Percentiles rank a stretch among this genome's conserved stretches.
Conservation (phyloP, 2,797 vertebrate genomes). For the Poeciliopsis gracilis region DNA sequence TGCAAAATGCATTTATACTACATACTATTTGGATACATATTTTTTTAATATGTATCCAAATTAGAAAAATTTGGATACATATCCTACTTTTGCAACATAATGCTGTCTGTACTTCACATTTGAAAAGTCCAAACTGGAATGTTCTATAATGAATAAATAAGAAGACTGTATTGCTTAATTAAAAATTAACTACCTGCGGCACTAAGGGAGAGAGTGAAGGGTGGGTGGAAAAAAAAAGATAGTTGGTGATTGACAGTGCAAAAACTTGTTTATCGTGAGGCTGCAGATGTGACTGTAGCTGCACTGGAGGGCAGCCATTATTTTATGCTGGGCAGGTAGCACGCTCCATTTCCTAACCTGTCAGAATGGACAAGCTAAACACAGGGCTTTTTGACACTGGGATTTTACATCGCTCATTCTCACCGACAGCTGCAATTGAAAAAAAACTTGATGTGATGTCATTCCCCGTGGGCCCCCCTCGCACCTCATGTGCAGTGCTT, state of each 20-base stretch:
- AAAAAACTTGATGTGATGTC: constrained; percentile 62
- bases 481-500: constrained; percentile 46
- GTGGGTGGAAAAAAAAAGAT: not conserved
- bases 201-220: not conserved
- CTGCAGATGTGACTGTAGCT: constrained; percentile 53
- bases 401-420: constrained; percentile 76
- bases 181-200: constrained; percentile 1
- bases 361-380: constrained; percentile 79
- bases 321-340: constrained; percentile 76
- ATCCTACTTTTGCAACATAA: not conserved
- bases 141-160: not conserved
- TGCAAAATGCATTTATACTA: not conserved
- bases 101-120: not conserved
- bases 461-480: constrained; percentile 40
- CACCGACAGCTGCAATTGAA: constrained; percentile 76
- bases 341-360: constrained; percentile 77
- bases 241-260: constrained; percentile 57
- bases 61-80: not conserved
- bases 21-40: not conserved
- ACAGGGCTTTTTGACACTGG: constrained; percentile 74
- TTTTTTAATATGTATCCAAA: too few relatives aligned
- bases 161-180: constrained; percentile 21
- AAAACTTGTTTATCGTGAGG: constrained; percentile 59
- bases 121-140: not conserved
- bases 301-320: constrained; percentile 54